Conservation (phyloP, 2,113 vertebrate genomes). For the Podiceps cristatus region DNA sequence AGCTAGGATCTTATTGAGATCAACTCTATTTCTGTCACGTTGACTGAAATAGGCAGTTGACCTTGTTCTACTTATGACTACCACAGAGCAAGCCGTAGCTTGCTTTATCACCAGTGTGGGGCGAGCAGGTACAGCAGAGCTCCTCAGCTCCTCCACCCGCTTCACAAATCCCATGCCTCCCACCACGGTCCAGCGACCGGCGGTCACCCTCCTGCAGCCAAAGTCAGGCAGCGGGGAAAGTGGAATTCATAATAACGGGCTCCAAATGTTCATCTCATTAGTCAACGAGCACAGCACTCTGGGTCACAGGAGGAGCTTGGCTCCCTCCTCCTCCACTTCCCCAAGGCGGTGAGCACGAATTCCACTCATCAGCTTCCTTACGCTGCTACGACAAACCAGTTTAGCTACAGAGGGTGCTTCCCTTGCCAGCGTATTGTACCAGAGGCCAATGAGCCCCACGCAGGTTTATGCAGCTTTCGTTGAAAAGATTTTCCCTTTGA, state of each 20-base stretch:
- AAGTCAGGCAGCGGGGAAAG: background rate
- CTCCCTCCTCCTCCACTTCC: background rate
- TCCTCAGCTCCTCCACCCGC: background rate
- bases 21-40: conserved; percentile 63
- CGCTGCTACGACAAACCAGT: background rate
- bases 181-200: fast-evolving
- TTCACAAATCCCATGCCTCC: background rate
- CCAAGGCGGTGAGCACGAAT: background rate
- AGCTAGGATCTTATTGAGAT: conserved; percentile 53
- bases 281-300: background rate
- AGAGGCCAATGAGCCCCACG: background rate
- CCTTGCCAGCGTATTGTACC: background rate
- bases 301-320: background rate
- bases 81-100: background rate
- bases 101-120: background rate
- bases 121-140: background rate
- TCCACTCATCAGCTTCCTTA: background rate
- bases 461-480: background rate
- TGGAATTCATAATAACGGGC: background rate
- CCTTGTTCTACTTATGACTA: conserved; percentile 48
- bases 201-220: fast-evolving
- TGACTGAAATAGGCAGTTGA: conserved; percentile 53
- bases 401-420: conserved; percentile 1
- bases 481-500: background rate
- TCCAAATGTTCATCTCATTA: background rate